Conservation (phyloP, 2,113 vertebrate genomes). For the Tamias sibiricus region DNA sequence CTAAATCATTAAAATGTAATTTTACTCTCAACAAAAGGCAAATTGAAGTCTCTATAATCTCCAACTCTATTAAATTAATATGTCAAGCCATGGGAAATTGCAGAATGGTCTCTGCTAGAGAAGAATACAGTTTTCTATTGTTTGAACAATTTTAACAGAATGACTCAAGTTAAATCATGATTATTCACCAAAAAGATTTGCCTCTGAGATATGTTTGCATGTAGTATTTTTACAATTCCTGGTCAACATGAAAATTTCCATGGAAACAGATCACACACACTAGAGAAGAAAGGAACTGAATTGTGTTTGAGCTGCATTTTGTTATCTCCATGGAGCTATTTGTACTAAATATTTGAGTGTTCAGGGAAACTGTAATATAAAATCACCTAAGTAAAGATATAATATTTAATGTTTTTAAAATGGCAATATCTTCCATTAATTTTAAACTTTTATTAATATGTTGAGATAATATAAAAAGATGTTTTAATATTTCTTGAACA, state of each 20-base stretch:
- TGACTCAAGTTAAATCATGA: slow-evolving; percentile 70
- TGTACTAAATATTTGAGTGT: slow-evolving; percentile 61
- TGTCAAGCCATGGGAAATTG: slow-evolving; percentile 45
- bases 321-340: slow-evolving; percentile 65
- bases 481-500: slow-evolving; percentile 41
- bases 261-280: slow-evolving; percentile 74
- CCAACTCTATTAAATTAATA: slow-evolving; percentile 57
- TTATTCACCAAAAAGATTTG: slow-evolving; percentile 62
- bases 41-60: slow-evolving; percentile 59
- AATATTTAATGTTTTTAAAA: slow-evolving; percentile 51
- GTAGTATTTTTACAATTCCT: slow-evolving; percentile 70
- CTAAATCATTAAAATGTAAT: slow-evolving; percentile 72
- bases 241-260: slow-evolving; percentile 79
- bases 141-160: slow-evolving; percentile 72
- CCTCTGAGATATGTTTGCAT: slow-evolving; percentile 69
- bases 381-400: slow-evolving; percentile 57
- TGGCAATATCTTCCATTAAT: slow-evolving; percentile 19
- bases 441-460: slow-evolving; percentile 48
- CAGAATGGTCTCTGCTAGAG: slow-evolving; percentile 46
- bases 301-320: slow-evolving; percentile 67
- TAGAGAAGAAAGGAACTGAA: slow-evolving; percentile 68
- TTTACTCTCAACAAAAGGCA: slow-evolving; percentile 70
- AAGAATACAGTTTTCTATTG: slow-evolving; percentile 61
- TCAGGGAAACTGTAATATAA: slow-evolving; percentile 56
- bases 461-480: slow-evolving; percentile 28